phyloP scores from a whole-genome alignment of 37 sponge, comb jelly and placozoan species.

The Theonella swinhoei region DNA sequence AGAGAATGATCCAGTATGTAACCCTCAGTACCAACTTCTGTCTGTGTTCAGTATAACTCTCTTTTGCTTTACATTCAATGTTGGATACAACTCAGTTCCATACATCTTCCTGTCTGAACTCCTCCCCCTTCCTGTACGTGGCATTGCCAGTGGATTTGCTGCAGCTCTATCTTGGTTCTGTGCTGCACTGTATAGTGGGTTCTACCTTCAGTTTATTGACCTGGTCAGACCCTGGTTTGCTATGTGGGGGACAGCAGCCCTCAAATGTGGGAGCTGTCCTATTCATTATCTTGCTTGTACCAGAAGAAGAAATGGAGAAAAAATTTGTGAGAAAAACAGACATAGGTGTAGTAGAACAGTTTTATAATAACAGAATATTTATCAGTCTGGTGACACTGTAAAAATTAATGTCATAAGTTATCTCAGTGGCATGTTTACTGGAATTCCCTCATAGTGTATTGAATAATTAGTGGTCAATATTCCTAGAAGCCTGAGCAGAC shows the following conservation, averaged over 20 bases:
- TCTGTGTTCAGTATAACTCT: conserved; percentile 30
- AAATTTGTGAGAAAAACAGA: conserved; percentile 1
- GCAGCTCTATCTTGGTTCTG: conserved; percentile 36
- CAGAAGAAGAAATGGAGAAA: conserved; percentile 86
- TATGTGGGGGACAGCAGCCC: conserved; percentile 54
- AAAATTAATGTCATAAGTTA: too few relatives aligned
- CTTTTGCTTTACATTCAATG: conserved; percentile 44
- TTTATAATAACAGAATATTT: too few relatives aligned
- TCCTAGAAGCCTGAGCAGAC: too few relatives aligned
- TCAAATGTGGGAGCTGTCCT: conserved; percentile 46
- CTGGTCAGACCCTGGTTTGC: conserved; percentile 9
- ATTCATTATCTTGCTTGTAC: conserved; percentile 74
- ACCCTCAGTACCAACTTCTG: conserved; percentile 3
- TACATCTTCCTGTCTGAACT: conserved; percentile 72
- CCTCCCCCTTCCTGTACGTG: conserved; percentile 64
- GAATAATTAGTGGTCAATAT: too few relatives aligned
- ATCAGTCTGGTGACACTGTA: too few relatives aligned
- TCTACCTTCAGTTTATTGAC: conserved; percentile 19
- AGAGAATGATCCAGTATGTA: not conserved
- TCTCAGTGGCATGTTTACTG: too few relatives aligned
- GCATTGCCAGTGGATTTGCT: conserved; percentile 49
- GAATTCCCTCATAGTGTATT: too few relatives aligned
- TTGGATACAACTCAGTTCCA: conserved; percentile 59
- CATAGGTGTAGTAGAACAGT: not conserved
- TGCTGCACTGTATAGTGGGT: conserved; percentile 43